phyloP scores from a whole-genome alignment of 2,797 vertebrate genomes.

The Artibeus jamaicensis region DNA sequence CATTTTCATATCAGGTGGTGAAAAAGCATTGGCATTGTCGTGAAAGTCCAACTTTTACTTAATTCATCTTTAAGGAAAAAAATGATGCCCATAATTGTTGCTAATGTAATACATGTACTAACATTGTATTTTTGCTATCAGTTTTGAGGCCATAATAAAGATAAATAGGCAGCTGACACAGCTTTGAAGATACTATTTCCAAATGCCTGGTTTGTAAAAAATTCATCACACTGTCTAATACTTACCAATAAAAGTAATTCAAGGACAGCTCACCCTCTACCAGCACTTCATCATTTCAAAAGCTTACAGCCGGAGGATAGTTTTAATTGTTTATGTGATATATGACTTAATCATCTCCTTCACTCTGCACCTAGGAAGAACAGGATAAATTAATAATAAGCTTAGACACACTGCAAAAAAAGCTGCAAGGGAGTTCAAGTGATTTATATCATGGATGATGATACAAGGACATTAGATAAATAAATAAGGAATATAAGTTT shows the following conservation, averaged over 20 bases:
- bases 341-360: slow-evolving; percentile 75
- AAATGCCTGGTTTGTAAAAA: slow-evolving; percentile 74
- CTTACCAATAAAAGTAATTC: slow-evolving; percentile 76
- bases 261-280: slow-evolving; percentile 70
- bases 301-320: slow-evolving; percentile 60
- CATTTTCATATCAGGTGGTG: background rate
- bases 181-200: slow-evolving; percentile 63
- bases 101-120: slow-evolving; percentile 67
- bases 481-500: slow-evolving; percentile 77
- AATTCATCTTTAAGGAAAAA: slow-evolving; percentile 67
- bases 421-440: slow-evolving; percentile 71
- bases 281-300: slow-evolving; percentile 73
- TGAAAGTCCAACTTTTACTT: background rate
- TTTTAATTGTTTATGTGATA: slow-evolving; percentile 83
- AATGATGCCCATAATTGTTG: slow-evolving; percentile 46
- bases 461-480: slow-evolving; percentile 57
- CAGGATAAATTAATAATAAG: slow-evolving; percentile 80
- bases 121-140: slow-evolving; percentile 70
- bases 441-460: slow-evolving; percentile 78
- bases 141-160: slow-evolving; percentile 79
- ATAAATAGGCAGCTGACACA: slow-evolving; percentile 75
- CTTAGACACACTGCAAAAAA: slow-evolving; percentile 52
- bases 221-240: slow-evolving; percentile 75
- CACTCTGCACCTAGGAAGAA: slow-evolving; percentile 59
- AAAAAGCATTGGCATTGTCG: slow-evolving; percentile 6